A percentile compares a stretch with the other conserved stretches of the same genome.
These are phyloP conservation scores for Lagodon rhomboides DNA, from an alignment of 2,797 vertebrate species.

Conservation along the genomic window DNA sequence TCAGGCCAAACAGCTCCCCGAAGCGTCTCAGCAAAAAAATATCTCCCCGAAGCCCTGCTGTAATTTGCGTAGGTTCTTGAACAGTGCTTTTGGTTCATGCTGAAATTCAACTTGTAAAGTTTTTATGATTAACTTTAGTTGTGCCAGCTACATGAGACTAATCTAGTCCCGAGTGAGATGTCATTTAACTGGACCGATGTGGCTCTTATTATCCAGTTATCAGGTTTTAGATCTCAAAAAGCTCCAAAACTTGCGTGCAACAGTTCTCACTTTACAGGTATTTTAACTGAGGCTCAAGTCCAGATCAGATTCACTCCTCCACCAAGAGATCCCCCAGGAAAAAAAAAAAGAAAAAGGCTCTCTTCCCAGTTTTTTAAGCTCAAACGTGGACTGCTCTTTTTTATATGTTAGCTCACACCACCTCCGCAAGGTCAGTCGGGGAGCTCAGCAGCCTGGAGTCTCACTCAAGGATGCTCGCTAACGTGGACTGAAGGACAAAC, in stretches of 20 bases:
- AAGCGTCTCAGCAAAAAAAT: conserved; percentile 1
- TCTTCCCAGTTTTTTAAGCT: not conserved
- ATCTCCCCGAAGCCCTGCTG: conserved; percentile 9
- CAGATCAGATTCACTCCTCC: conserved; percentile 8
- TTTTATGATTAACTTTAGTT: conserved; percentile 4
- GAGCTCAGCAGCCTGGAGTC: conserved; percentile 21
- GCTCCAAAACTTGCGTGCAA: not conserved
- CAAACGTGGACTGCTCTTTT: not conserved
- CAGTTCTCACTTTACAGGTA: not conserved
- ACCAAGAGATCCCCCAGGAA: not conserved
- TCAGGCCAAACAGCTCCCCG: conserved; percentile 18
- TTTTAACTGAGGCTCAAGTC: conserved; percentile 10
- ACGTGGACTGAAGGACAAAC: conserved; percentile 28
- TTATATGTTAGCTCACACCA: conserved; percentile 9
- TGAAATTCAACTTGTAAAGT: conserved; percentile 30
- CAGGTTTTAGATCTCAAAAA: not conserved
- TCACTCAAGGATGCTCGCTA: conserved; percentile 16
- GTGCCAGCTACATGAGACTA: not conserved
- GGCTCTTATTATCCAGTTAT: not conserved
- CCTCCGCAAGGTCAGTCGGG: conserved; percentile 36
- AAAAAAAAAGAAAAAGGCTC: not conserved
- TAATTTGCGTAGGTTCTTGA: conserved; percentile 10
- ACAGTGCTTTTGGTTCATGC: not conserved
- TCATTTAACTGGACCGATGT: not conserved
- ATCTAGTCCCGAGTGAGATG: not conserved